Evolutionary conservation across 2,797 vertebrate species (phyloP), one percentile per base, ranked within the genome.

Genomic region (Chiroxiphia lanceolata): DNA sequence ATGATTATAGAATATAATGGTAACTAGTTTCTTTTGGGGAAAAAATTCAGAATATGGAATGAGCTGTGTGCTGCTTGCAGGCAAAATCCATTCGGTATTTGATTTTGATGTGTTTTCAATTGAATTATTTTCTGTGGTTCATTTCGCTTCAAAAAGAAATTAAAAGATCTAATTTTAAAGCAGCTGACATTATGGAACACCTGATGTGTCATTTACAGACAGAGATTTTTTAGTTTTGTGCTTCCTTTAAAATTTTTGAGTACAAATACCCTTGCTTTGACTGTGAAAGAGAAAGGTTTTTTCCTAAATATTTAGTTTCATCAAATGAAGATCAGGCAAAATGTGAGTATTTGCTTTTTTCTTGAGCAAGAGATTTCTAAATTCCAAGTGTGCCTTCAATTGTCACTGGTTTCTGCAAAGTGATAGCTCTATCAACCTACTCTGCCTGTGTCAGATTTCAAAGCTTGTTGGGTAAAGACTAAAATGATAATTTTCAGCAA

Each of bases 81-180:
- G 51, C 20, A 91, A 95, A 93, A 94, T 79, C 51, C 25, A 77
- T 87, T 82, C 9, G 72, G 8, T 51, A 67, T 71, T 92, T 94
- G 67, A 77, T 92, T 88, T 84, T 78, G 6, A 88, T 77, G 6
- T 68, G 15, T 65, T 92, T 92, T 57, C 38, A 77, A 45, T 16
- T 68, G 22, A 67, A 74, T 74, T 83, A 76, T 80, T 92, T 92
- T 85, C 25, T 60, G 15, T 60, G 19, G 47, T 64, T 87, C 78
- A 75, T 80, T 91, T 80, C 57, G 15, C 23, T 84, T 91, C 70
- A 86, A 71, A 84, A 36, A 90, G 5, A 77, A 94, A 95, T 70
- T 64, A 77, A 91, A 89, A 76, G 2, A 42, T 34, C 65, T 70
- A 5, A 36, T 74, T 90, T 88, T 57, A 70, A 84, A 74, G 25